Evolutionary conservation across 2,888 invertebrate genomes (phyloP).

Genomic region (Melangyna quadrimaculata): DNA sequence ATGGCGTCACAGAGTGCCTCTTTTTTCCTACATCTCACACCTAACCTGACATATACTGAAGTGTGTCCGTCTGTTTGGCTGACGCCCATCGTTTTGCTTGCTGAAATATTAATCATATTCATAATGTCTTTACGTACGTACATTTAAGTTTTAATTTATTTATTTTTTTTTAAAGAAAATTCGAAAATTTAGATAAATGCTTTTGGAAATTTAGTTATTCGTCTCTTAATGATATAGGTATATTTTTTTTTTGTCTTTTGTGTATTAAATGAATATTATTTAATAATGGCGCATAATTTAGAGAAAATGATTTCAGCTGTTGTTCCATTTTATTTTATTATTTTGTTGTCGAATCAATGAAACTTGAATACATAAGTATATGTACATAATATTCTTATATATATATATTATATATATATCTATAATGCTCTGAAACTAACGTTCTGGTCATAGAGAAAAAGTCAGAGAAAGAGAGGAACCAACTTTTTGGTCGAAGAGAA

Average conservation of each 20-base stretch:
- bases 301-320: background rate
- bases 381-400: background rate
- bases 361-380: background rate
- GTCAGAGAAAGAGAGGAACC: too few species aligned
- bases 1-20: slow-evolving; percentile 6
- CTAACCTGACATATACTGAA: slow-evolving; percentile 20
- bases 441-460: too few species aligned
- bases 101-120: background rate
- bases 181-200: background rate
- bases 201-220: background rate
- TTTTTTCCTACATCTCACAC: background rate
- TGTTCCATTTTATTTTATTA: background rate
- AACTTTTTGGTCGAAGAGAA: too few species aligned
- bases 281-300: background rate
- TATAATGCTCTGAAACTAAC: too few species aligned
- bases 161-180: background rate
- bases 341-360: background rate
- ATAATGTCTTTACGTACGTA: background rate
- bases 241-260: background rate
- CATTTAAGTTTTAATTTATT: background rate
- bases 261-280: background rate
- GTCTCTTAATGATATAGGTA: background rate
- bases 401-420: too few species aligned
- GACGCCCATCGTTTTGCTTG: background rate
- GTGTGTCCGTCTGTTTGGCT: slow-evolving; percentile 11